Evolutionary conservation across 2,113 vertebrate species (phyloP).

Genomic region (Cebus imitator): DNA sequence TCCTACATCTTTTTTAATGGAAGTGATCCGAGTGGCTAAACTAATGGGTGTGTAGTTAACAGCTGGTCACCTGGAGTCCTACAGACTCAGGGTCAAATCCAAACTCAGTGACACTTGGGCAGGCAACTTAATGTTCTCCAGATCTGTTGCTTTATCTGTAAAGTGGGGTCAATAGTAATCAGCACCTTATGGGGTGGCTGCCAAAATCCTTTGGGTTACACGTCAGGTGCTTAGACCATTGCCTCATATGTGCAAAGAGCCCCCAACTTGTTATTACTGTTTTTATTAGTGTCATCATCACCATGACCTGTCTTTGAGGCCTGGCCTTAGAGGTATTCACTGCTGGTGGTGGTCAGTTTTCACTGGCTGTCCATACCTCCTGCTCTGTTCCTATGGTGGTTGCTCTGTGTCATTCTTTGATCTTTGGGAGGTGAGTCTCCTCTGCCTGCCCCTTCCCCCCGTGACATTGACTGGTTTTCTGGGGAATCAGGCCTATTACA

Average conservation of each 20-base stretch:
- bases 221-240: not conserved
- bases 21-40: not conserved
- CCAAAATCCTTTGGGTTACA: not conserved
- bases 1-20: not conserved
- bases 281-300: not conserved
- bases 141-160: not conserved
- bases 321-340: not conserved
- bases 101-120: not conserved
- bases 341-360: not conserved
- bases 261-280: not conserved
- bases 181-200: not conserved
- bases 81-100: not conserved
- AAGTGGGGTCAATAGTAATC: no score
- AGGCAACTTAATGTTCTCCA: not conserved
- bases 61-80: not conserved
- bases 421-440: not conserved
- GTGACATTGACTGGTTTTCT: not conserved
- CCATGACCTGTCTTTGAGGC: not conserved
- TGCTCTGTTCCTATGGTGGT: not conserved
- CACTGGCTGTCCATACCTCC: not conserved
- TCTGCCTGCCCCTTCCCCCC: fast-evolving
- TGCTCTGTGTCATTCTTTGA: not conserved
- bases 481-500: not conserved
- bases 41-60: not conserved
- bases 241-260: not conserved